Evolutionary conservation across 64 coral and sea anemone genomes (phyloP).

Genomic region (Anthopleura sola): DNA sequence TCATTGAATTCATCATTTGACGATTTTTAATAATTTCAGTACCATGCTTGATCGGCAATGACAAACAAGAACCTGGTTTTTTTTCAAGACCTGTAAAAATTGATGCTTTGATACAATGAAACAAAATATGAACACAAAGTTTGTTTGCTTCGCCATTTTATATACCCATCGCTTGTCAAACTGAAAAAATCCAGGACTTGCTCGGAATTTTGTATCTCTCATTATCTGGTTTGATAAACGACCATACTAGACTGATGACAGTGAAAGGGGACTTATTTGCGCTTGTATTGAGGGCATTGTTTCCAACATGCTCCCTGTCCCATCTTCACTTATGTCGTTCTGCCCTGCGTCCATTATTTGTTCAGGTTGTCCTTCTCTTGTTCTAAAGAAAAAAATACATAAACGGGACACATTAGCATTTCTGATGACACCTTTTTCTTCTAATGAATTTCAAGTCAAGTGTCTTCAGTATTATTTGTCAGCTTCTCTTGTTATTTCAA

Average conservation of each 20-base stretch:
- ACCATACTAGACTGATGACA: background rate
- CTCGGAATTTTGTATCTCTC: background rate
- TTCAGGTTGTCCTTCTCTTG: conserved; percentile 11
- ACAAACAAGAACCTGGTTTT: background rate
- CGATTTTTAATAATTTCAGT: background rate
- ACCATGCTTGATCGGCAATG: background rate
- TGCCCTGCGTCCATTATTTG: background rate
- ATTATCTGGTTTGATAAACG: background rate
- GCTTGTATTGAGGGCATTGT: background rate
- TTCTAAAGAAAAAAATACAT: background rate
- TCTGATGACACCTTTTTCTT: conserved; percentile 4
- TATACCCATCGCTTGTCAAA: background rate
- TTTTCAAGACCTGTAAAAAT: background rate
- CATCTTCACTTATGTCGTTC: background rate
- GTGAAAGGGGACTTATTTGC: background rate
- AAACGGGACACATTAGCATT: conserved; percentile 14
- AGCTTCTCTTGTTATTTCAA: background rate
- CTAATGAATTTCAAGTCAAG: conserved; percentile 12
- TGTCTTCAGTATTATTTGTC: background rate
- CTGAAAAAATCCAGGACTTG: background rate
- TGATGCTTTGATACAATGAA: background rate
- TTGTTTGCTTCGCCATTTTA: background rate
- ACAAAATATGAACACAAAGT: background rate
- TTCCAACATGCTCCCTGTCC: background rate
- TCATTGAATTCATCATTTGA: background rate